These are phyloP conservation scores for Rhamphomyia laevipes DNA, from an alignment of 2,888 invertebrate species.

Conservation along the genomic window DNA sequence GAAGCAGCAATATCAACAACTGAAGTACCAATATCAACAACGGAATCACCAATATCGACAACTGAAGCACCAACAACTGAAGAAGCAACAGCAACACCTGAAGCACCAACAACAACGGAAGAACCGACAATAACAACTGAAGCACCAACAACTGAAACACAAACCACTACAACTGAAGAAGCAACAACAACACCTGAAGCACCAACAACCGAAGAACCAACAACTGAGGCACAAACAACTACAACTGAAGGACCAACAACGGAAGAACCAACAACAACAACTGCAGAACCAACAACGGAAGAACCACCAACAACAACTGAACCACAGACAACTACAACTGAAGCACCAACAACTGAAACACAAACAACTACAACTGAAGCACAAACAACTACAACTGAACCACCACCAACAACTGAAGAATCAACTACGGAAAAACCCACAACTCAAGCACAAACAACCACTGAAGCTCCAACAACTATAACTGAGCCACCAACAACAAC, in stretches of 20 bases:
- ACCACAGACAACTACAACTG: neutral
- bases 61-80: neutral
- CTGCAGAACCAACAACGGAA: neutral
- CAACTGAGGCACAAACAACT: neutral
- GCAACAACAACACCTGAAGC: neutral
- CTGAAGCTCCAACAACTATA: neutral
- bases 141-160: too few relatives aligned
- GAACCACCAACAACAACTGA: neutral
- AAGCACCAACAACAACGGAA: neutral
- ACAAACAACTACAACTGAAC: neutral
- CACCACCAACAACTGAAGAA: neutral
- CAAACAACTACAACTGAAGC: neutral
- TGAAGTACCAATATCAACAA: neutral
- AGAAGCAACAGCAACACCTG: neutral
- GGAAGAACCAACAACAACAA: neutral
- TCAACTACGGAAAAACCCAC: neutral
- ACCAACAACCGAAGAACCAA: neutral
- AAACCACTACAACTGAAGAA: neutral
- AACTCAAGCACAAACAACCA: neutral
- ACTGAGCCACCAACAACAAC: neutral
- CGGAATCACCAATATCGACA: neutral
- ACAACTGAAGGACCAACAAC: neutral
- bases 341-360: neutral
- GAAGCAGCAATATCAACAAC: neutral
- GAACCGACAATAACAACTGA: too few relatives aligned